Evolutionary conservation across 2,113 vertebrate species (phyloP), one percentile per base, ranked within the genome.

Genomic region (Hemicordylus capensis): DNA sequence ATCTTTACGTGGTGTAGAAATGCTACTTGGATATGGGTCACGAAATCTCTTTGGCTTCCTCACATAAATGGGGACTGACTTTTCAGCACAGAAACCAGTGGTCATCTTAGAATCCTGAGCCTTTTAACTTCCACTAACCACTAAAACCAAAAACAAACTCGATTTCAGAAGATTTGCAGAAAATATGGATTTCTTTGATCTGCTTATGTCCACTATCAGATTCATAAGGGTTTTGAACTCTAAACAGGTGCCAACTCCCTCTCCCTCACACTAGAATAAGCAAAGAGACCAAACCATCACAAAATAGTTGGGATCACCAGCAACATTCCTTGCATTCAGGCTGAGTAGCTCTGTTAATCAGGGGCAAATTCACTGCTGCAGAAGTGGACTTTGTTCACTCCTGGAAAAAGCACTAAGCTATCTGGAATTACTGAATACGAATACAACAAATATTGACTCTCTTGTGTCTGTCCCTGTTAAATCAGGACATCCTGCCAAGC

Each of bases 371-470:
- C 31, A 61, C 54, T 39, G 5, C 54, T 79, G 31, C 22, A 78
- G 31, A 79, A 85, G 5, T 61, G 75, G 66, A 79, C 84, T 70
- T 72, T 79, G 64, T 37, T 42, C 84, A 59, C 59, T 85, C 72
- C 54, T 69, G 72, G 64, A 26, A 85, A 67, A 78, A 48, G 67
- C 63, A 76, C 48, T 77, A 56, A 58, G 48, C 74, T 77, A 77
- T 46, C 34, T 69, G 39, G 20, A 46, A 59, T 54, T 10, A 54
- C 12, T 17, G 17, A 54, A 54, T 17, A 54, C 6, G 51, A 54
- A 17, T 54, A 54, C 12, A 17, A 15, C 12, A 14, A 17, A 54
- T 85, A 85, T 78, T 59, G 51, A 70, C 72, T 39, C 22, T 26
- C 6, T 15, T 28, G 8, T 48, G 31, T 78, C 83, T 59, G 66